Evolutionary conservation across 2,888 invertebrate genomes (phyloP), one percentile per base, ranked within the genome.

Genomic region (Calameuta idolon): DNA sequence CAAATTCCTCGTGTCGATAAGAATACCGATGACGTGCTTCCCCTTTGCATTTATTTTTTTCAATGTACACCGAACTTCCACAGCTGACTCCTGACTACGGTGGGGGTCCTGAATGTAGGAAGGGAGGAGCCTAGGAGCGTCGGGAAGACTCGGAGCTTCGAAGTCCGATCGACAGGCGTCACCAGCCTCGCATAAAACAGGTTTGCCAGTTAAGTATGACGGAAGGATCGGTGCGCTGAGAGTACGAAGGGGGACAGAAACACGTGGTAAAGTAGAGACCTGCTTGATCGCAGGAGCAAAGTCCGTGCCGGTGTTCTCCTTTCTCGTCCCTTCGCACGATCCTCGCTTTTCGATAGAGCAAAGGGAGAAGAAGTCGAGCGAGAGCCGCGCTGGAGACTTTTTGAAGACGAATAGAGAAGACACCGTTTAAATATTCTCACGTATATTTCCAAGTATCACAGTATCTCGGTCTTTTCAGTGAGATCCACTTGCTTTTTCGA

Each of bases 401-500:
- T 31, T 9, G 23, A 55, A 23, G 2, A 23, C 23, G 9, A 15
- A 23, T 55, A 55, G 55, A 55, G 55, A 55, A 55, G 23, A 55
- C 23, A 55, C 23, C 55, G 5, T 23, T 23, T 23, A 5, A 23
- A 55, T 55, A 23, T 55, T 55, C 23, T 23, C 55, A 23, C 40
- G 15, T 40, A 40, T 86, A 86, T 84, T 82, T 82, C 73, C 81
- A 86, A 87, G 80, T 87, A 87, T 86, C 87, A 86, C 85, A 86
- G 85, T 86, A 74, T 31, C 40, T 55, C 69, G 75, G 35, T 77
- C 35, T 55, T 69, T 77, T 15, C 34, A 76, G 15, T 9, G 55
- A 55, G 55, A 55, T 55, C 55, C 23, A 55, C 55, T 55, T 23
- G 23, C 9, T 23, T 55, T 55, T 55, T 55, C 5, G 23, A 55